phyloP scores from a whole-genome alignment of 2,888 invertebrate genomes.

The Tipula lateralis region DNA sequence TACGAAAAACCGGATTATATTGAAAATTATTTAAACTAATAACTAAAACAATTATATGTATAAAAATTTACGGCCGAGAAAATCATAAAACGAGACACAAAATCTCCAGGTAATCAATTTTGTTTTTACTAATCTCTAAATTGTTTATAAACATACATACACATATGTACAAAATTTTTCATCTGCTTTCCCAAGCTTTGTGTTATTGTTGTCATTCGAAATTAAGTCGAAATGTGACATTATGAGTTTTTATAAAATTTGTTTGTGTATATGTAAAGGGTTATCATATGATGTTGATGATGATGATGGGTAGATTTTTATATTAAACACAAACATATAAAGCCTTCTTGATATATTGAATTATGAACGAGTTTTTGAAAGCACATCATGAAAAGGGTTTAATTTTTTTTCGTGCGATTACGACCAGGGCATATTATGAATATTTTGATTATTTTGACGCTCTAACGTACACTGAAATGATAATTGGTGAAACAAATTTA shows the following conservation, averaged over 20 bases:
- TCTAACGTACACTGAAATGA: too few species aligned
- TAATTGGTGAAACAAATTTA: too few species aligned
- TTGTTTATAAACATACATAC: not conserved
- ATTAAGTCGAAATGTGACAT: not conserved
- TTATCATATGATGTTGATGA: not conserved
- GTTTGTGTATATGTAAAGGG: not conserved
- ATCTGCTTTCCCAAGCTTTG: not conserved
- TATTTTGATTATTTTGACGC: too few species aligned
- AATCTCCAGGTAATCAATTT: not conserved
- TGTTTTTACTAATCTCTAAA: not conserved
- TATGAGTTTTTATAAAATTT: not conserved
- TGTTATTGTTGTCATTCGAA: not conserved
- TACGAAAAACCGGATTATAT: not conserved
- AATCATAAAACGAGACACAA: not conserved
- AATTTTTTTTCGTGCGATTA: not conserved
- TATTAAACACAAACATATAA: not conserved
- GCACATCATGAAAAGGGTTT: not conserved
- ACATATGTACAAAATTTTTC: not conserved
- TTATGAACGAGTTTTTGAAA: not conserved
- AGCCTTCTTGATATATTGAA: not conserved
- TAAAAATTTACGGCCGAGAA: not conserved
- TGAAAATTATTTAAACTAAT: not conserved
- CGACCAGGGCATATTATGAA: too few species aligned
- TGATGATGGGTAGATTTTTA: not conserved
- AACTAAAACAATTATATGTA: not conserved